These are phyloP conservation scores for Bradypus variegatus DNA, from an alignment of 2,797 vertebrate genomes.

Conservation along the genomic window DNA sequence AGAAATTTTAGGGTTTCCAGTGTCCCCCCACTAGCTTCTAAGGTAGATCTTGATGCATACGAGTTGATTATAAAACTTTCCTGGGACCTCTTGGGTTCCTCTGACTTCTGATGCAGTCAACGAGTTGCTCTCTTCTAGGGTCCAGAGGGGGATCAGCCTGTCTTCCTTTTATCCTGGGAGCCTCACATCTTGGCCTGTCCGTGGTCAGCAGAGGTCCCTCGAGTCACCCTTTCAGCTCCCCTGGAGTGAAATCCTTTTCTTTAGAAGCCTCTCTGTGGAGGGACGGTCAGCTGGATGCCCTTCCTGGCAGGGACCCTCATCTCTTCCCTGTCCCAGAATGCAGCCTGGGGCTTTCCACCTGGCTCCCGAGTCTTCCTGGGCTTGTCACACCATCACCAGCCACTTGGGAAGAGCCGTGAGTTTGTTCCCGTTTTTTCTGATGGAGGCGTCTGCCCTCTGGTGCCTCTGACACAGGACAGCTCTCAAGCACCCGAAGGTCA, in stretches of 20 bases:
- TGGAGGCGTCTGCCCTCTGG: accelerated
- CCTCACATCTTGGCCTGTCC: background rate
- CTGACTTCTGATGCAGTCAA: too few species aligned
- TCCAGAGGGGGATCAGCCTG: background rate
- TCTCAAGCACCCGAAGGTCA: background rate
- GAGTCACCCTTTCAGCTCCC: background rate
- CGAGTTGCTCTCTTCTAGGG: background rate
- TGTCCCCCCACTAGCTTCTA: background rate
- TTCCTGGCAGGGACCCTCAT: background rate
- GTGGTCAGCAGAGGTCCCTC: too few species aligned
- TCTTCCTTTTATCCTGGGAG: too few species aligned
- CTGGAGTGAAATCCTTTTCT: background rate
- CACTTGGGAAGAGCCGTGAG: background rate
- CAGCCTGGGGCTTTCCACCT: accelerated
- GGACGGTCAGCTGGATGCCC: accelerated
- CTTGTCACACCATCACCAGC: background rate
- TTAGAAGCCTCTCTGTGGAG: background rate
- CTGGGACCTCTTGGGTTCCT: background rate
- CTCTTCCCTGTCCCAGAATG: background rate
- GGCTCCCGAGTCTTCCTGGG: background rate
- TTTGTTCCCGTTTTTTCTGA: too few species aligned
- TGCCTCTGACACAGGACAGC: too few species aligned
- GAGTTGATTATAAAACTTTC: background rate
- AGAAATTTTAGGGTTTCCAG: background rate
- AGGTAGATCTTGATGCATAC: background rate